These are phyloP conservation scores for Drosophila nr. fundita DNA, from an alignment of 2,888 invertebrate species.

Conservation along the genomic window DNA sequence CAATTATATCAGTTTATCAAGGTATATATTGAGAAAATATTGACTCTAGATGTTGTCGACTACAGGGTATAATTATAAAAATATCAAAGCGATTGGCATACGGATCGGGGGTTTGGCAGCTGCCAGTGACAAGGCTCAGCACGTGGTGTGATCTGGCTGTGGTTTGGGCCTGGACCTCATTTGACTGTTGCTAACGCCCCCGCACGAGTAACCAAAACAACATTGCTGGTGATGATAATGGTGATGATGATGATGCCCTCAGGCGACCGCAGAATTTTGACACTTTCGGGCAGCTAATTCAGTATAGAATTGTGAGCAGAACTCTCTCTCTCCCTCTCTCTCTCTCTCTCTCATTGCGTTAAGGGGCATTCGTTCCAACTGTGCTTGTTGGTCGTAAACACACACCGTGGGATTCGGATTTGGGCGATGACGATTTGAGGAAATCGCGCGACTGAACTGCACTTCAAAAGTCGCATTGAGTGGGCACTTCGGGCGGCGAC, in stretches of 20 bases:
- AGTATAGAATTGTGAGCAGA: slow-evolving; percentile 2
- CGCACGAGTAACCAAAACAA: slow-evolving; percentile 38
- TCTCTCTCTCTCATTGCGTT: background rate
- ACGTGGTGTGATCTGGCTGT: slow-evolving; percentile 40
- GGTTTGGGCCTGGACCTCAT: slow-evolving; percentile 56
- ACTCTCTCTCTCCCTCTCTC: background rate
- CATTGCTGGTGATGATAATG: slow-evolving; percentile 4
- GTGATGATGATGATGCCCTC: slow-evolving; percentile 43
- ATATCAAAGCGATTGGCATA: slow-evolving; percentile 57
- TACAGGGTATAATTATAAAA: slow-evolving; percentile 47
- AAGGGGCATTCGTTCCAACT: slow-evolving; percentile 69
- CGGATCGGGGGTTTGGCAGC: slow-evolving; percentile 28
- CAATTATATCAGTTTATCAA: background rate
- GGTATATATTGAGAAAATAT: background rate
- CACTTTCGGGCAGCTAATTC: slow-evolving; percentile 70
- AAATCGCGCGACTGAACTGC: slow-evolving; percentile 48
- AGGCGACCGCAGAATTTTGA: slow-evolving; percentile 60
- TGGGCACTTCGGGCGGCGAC: slow-evolving; percentile 75
- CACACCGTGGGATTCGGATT: slow-evolving; percentile 84
- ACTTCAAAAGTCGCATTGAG: slow-evolving; percentile 70
- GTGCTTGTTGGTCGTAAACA: slow-evolving; percentile 85
- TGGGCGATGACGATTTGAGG: slow-evolving; percentile 18
- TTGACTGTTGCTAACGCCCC: slow-evolving; percentile 56
- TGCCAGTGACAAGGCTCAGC: slow-evolving; percentile 64
- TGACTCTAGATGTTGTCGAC: background rate